Conservation (phyloP, 2,113 vertebrate genomes). For the Tylochromis polylepis region DNA sequence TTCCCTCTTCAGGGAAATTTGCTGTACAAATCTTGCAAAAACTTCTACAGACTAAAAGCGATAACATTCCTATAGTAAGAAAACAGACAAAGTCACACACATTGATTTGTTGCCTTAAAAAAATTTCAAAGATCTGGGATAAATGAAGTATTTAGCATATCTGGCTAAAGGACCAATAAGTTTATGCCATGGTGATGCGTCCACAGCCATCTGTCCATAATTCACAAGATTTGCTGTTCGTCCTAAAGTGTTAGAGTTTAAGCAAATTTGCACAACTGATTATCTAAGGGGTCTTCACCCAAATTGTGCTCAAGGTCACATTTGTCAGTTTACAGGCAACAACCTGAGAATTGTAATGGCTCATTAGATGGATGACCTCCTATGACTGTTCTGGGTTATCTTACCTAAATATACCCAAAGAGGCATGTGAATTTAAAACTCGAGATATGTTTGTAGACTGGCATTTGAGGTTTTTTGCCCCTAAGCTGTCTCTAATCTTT, state of each 20-base stretch:
- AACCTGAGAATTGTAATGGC: neutral
- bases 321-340: neutral
- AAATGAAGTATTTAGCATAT: neutral
- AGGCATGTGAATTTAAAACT: neutral
- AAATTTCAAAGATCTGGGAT: neutral
- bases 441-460: neutral
- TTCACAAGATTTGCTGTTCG: neutral
- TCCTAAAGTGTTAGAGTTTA: neutral
- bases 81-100: neutral
- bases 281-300: neutral
- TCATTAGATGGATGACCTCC: neutral
- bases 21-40: neutral
- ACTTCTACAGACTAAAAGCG: neutral
- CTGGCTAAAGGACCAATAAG: neutral
- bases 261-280: neutral
- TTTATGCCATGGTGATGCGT: neutral
- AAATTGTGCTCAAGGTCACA: neutral
- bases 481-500: neutral
- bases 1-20: neutral
- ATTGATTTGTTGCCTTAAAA: neutral
- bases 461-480: slow-evolving; percentile 9
- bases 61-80: neutral
- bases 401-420: neutral
- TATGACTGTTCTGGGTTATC: neutral
- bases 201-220: neutral